These are phyloP conservation scores for Hermodice carunculata DNA, from an alignment of 2,888 invertebrate genomes.

Conservation along the genomic window DNA sequence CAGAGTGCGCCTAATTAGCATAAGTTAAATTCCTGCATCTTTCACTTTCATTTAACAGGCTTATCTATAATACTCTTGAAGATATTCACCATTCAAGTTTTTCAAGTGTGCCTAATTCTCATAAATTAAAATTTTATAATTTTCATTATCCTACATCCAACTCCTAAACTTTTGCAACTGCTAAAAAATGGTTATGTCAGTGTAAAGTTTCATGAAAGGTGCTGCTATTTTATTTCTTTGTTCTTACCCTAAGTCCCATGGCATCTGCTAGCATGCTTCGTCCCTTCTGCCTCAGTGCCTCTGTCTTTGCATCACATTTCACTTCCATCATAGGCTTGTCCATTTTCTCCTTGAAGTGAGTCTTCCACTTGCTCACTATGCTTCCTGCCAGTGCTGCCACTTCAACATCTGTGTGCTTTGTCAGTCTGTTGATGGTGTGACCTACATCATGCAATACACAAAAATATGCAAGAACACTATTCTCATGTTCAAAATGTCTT, in stretches of 20 bases:
- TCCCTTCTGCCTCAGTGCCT: slow-evolving; percentile 49
- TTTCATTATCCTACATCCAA: too few species aligned
- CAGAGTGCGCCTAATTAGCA: too few species aligned
- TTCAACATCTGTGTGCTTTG: slow-evolving; percentile 51
- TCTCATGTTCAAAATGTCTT: not conserved
- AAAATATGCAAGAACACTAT: not conserved
- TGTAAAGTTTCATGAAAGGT: too few species aligned
- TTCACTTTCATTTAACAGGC: too few species aligned
- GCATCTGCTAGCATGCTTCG: slow-evolving; percentile 49
- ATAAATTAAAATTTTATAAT: too few species aligned
- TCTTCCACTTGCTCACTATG: slow-evolving; percentile 57
- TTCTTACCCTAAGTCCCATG: slow-evolving; percentile 30
- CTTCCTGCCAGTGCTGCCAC: slow-evolving; percentile 49
- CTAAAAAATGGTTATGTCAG: too few species aligned
- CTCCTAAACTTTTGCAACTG: too few species aligned
- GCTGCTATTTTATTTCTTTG: not conserved
- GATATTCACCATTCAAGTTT: too few species aligned
- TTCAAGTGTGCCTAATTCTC: too few species aligned
- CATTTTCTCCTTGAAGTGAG: slow-evolving; percentile 48
- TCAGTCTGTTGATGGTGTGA: slow-evolving; percentile 52
- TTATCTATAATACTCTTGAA: too few species aligned
- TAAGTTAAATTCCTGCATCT: too few species aligned
- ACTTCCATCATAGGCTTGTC: slow-evolving; percentile 60
- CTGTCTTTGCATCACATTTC: slow-evolving; percentile 56
- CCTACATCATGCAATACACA: slow-evolving; percentile 41